phyloP scores from a whole-genome alignment of 2,797 vertebrate genomes.

The Tragopan temminckii region DNA sequence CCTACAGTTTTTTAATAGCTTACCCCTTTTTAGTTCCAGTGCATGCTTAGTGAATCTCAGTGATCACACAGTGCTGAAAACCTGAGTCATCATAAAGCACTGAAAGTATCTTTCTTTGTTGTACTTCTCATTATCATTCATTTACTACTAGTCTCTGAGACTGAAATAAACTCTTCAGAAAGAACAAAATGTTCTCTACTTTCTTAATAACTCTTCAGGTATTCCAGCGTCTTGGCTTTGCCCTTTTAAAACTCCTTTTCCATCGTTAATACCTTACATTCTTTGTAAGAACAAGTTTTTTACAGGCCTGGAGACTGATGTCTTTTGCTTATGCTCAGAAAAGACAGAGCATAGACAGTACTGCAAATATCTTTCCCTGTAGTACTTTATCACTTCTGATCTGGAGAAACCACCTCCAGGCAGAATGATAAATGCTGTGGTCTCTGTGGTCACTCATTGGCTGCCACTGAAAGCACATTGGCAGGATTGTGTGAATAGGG shows the following conservation, averaged over 20 bases:
- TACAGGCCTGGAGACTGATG: not conserved
- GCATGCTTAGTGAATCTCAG: not conserved
- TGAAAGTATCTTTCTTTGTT: not conserved
- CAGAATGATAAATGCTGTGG: not conserved
- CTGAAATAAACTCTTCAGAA: not conserved
- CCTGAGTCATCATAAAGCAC: not conserved
- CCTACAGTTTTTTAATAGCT: not conserved
- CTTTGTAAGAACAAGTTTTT: slow-evolving; percentile 1
- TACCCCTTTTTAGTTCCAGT: not conserved
- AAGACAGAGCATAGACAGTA: not conserved
- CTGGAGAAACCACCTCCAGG: not conserved
- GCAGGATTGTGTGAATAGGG: not conserved
- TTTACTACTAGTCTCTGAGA: not conserved
- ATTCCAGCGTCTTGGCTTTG: not conserved
- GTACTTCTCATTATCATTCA: not conserved
- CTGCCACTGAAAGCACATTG: not conserved
- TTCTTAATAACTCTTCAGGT: not conserved
- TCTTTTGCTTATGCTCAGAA: not conserved
- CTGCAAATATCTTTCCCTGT: not conserved
- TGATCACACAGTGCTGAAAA: not conserved
- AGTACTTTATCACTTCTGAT: not conserved
- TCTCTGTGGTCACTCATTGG: not conserved
- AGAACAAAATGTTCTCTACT: not conserved
- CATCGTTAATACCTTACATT: not conserved
- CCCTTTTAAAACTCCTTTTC: not conserved